Evolutionary conservation across 2,113 vertebrate species (phyloP), one percentile per base, ranked within the genome.

Genomic region (Xenotilapia caudafasciata): DNA sequence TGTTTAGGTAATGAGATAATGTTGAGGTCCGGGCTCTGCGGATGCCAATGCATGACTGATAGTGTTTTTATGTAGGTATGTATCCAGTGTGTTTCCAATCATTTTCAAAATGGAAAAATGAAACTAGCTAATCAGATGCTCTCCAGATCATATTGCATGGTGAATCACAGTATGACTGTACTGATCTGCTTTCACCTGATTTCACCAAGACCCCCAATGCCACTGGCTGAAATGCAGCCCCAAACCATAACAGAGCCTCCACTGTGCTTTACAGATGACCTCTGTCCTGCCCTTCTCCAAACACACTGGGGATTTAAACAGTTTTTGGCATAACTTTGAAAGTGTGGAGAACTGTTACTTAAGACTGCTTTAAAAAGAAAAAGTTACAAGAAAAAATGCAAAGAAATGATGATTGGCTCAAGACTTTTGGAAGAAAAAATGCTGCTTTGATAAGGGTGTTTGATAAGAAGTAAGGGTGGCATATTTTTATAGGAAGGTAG

Each of bases 111-210:
- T 47, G 7, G 7, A 73, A 73, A 73, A 73, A 17, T 5, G 21
- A 73, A 45, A 21, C 68, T 73, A 45, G 40, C 40, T 26, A 26
- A 45, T 45, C 68, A 45, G 3, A 73, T 45, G 0, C 14, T 75
- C 0, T 75, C 21, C 70, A 19, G 15, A 28, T 12, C 6, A 5
- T 0, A 47, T 28, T 26, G 13, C 21, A 7, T 47, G 40, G 40
- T 47, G 68, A 45, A 45, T 73, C 68, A 45, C 21, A 15, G 23
- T 47, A 26, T 0, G 68, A 11, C 21, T 10, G 21, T 45, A 28
- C 12, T 45, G 14, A 47, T 75, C 3, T 47, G 40, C 6, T 11
- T 75, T 75, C 40, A 26, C 17, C 0, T 45, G 5, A 73, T 73
- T 73, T 45, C 40, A 47, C 9, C 40, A 47, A 75, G 40, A 47